Conservation (phyloP, 2,113 vertebrate genomes). For the Eolophus roseicapilla region DNA sequence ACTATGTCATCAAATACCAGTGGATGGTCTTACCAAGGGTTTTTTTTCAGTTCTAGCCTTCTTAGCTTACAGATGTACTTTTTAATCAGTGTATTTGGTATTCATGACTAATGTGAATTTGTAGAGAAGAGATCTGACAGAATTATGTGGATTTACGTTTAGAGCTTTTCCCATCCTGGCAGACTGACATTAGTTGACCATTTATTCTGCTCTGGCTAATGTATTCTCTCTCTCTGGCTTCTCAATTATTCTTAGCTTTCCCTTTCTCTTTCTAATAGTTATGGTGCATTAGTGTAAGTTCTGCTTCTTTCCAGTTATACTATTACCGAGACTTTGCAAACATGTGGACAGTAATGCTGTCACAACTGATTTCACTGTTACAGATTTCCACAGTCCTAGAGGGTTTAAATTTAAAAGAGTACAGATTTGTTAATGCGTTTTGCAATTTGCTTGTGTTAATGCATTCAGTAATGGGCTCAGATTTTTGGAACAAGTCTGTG, state of each 20-base stretch:
- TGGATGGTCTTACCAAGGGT: not conserved
- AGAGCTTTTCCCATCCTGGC: slow-evolving; percentile 23
- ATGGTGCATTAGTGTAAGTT: not conserved
- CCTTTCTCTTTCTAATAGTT: slow-evolving; percentile 6
- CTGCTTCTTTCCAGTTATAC: not conserved
- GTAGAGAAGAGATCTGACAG: slow-evolving; percentile 25
- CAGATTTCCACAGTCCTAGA: not conserved
- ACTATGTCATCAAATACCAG: not conserved
- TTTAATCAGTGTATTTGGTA: slow-evolving; percentile 12
- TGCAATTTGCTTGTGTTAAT: not conserved
- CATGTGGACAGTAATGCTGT: not conserved
- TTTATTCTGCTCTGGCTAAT: slow-evolving; percentile 16
- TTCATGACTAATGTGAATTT: slow-evolving; percentile 42
- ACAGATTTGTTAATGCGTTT: not conserved
- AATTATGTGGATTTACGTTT: slow-evolving; percentile 61
- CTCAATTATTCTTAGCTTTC: slow-evolving; percentile 7
- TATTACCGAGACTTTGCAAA: not conserved
- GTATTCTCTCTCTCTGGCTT: slow-evolving; percentile 4
- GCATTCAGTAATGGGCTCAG: not conserved
- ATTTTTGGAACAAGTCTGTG: not conserved
- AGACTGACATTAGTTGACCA: not conserved
- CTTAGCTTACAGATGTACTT: not conserved
- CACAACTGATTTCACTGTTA: not conserved
- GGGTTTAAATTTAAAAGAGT: not conserved
- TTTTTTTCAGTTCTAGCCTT: not conserved